These are phyloP conservation scores for Ophraella communa DNA, from an alignment of 2,888 invertebrate genomes.

Conservation along the genomic window DNA sequence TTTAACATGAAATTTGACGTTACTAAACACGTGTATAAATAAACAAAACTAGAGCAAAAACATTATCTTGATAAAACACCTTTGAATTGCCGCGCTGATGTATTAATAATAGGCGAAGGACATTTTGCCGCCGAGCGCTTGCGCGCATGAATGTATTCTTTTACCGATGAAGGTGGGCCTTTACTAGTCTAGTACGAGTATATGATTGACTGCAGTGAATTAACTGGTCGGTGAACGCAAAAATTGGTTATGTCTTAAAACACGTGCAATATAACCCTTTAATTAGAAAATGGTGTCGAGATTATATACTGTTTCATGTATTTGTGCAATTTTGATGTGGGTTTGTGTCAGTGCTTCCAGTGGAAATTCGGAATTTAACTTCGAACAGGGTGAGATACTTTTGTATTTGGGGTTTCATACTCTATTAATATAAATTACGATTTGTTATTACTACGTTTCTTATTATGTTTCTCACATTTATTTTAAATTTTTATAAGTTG, in stretches of 20 bases:
- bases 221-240: constrained; percentile 42
- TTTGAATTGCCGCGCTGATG: constrained; percentile 43
- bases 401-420: constrained; percentile 4
- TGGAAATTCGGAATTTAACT: constrained; percentile 48
- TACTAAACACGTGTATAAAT: background rate
- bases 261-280: constrained; percentile 46
- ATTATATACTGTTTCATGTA: constrained; percentile 44
- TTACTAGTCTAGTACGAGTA: constrained; percentile 44
- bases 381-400: constrained; percentile 49
- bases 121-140: constrained; percentile 48
- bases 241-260: constrained; percentile 52
- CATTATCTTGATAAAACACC: constrained; percentile 30
- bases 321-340: constrained; percentile 49
- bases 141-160: constrained; percentile 39
- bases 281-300: constrained; percentile 48
- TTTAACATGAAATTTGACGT: background rate
- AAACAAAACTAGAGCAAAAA: background rate
- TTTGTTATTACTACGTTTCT: background rate
- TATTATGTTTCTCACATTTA: background rate
- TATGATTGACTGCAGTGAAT: constrained; percentile 49
- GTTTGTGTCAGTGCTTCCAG: constrained; percentile 50
- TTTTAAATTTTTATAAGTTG: background rate
- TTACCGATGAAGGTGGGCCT: constrained; percentile 48
- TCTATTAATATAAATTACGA: background rate
- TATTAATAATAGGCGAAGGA: constrained; percentile 40